Evolutionary conservation across 2,113 vertebrate species (phyloP).

Genomic region (Hemiprocne comata): DNA sequence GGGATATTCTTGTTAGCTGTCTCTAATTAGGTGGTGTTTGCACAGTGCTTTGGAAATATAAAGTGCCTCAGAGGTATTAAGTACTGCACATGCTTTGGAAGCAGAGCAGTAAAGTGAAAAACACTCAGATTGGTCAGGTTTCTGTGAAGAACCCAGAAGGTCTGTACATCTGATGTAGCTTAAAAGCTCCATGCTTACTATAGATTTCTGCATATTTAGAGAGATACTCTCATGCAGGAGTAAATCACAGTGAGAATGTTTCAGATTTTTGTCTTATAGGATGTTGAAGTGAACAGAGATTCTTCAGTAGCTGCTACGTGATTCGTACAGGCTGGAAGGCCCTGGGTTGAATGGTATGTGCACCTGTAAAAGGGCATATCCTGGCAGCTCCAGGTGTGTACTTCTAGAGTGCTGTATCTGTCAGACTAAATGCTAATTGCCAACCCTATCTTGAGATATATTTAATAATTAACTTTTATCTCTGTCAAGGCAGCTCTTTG

Average conservation of each 20-base stretch:
- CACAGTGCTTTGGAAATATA: neutral
- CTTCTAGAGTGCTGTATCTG: neutral
- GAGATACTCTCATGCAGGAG: neutral
- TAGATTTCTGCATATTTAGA: neutral
- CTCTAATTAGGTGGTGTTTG: constrained; percentile 13
- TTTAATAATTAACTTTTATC: neutral
- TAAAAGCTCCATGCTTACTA: neutral
- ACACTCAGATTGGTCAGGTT: neutral
- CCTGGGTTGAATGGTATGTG: neutral
- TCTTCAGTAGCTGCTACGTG: neutral
- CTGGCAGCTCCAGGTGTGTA: neutral
- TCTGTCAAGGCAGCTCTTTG: neutral
- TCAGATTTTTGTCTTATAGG: neutral
- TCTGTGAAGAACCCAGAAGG: neutral
- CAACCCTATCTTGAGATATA: neutral
- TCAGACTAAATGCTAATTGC: neutral
- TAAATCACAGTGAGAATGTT: neutral
- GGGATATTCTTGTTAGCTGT: neutral
- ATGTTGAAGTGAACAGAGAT: neutral
- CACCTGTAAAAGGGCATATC: neutral
- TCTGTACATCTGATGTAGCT: neutral
- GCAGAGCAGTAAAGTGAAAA: neutral
- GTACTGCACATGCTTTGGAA: neutral
- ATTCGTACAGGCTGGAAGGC: neutral
- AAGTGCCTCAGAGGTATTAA: neutral